Percentiles rank a stretch among this genome's conserved stretches.
Evolutionary conservation across 1,140 invertebrate genomes (phyloP).

Genomic region (Bombus huntii): DNA sequence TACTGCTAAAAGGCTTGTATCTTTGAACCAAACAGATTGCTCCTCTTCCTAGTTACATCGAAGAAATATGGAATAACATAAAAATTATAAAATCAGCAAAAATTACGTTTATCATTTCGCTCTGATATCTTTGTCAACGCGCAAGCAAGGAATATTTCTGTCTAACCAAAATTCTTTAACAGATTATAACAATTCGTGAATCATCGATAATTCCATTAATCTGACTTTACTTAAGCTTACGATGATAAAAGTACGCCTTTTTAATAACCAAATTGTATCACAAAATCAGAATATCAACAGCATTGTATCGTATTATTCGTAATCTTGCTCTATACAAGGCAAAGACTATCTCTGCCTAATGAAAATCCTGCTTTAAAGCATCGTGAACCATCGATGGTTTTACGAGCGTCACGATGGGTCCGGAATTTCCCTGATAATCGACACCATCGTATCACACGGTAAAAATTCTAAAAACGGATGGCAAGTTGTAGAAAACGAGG

Average conservation of each 20-base stretch:
- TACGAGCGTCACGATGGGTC: fast-evolving
- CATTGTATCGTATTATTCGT: no score
- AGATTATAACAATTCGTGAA: no score
- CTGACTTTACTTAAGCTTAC: background rate
- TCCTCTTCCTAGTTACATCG: background rate
- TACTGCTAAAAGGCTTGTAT: fast-evolving
- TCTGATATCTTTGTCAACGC: no score
- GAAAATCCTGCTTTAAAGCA: background rate
- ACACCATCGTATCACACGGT: no score
- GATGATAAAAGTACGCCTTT: no score
- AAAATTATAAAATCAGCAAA: no score
- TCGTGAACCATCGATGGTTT: no score
- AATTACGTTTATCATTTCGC: background rate
- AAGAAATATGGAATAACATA: background rate
- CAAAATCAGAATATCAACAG: background rate
- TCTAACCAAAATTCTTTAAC: background rate
- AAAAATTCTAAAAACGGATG: no score
- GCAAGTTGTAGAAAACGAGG: no score
- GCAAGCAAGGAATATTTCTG: background rate
- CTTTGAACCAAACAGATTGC: background rate
- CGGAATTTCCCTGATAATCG: no score
- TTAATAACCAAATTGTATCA: background rate
- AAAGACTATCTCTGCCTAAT: background rate
- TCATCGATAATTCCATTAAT: background rate
- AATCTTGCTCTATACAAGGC: background rate